Percentiles rank a stretch among this genome's conserved stretches.
These are phyloP conservation scores for Strigops habroptila DNA, from an alignment of 2,113 vertebrate species.

Conservation along the genomic window DNA sequence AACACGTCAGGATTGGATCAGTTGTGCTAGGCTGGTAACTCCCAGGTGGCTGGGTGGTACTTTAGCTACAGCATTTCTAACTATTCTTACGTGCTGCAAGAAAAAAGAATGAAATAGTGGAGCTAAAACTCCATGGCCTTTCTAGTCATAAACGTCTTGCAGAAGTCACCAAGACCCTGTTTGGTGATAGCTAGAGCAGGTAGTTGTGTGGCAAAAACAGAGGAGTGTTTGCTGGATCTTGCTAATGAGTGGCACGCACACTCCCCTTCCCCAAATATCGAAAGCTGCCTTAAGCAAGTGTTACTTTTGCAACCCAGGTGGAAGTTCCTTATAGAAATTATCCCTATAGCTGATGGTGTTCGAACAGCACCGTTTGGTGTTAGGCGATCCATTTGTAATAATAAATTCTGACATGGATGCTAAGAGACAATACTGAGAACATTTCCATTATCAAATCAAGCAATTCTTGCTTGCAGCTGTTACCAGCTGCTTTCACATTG, in stretches of 20 bases:
- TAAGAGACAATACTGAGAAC: not conserved
- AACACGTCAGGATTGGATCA: not conserved
- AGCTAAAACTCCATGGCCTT: not conserved
- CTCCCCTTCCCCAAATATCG: not conserved
- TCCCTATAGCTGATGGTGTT: not conserved
- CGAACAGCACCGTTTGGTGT: not conserved
- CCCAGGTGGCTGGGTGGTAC: not conserved
- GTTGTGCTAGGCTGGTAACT: not conserved
- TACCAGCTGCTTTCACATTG: conserved; percentile 47
- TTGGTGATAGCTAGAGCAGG: not conserved
- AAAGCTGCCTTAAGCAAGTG: not conserved
- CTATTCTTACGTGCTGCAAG: not conserved
- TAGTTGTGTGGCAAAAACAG: not conserved
- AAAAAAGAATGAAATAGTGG: not conserved
- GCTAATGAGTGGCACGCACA: not conserved
- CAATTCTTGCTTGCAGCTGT: conserved; percentile 38
- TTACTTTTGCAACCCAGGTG: not conserved
- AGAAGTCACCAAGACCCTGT: not conserved
- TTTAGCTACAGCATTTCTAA: not conserved
- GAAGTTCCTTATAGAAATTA: not conserved
- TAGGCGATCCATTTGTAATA: not conserved
- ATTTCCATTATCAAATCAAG: conserved; percentile 31
- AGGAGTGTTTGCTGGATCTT: not conserved
- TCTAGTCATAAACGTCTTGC: not conserved
- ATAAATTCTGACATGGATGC: not conserved